Evolutionary conservation across 2,888 invertebrate species (phyloP), one percentile per base, ranked within the genome.

Genomic region (Spicauda simplicius): DNA sequence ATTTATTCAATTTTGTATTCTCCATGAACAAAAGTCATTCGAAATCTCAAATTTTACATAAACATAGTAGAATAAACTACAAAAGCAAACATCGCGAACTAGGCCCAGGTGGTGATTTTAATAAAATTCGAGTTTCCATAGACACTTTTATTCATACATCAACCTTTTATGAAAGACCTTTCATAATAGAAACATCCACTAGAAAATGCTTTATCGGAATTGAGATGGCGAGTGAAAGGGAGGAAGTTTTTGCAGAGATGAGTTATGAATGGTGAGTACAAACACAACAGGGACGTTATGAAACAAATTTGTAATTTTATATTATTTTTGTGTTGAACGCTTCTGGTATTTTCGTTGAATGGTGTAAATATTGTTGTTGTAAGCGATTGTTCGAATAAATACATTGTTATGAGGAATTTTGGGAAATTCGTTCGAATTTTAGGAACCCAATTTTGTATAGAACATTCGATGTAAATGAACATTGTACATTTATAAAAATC

Each of bases 121-220:
- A 52, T 52, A 52, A 52, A 52, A 52, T 52, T 52, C 19, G 52
- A 52, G 52, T 52, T 52, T 19, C 19, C 19, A 59, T 59, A 59
- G 48, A 48, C n/a, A 59, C 59, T 45, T 41, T 41, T 45, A 59
- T 59, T 50, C 45, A 45, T 45, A 45, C 45, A n/a, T n/a, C 45
- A 12, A 45, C 45, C 45, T 45, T 45, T 45, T n/a, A 45, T n/a
- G n/a, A n/a, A 45, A 45, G n/a, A n/a, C 4, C 37, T 12, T 37
- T 33, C 41, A 14, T 41, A 14, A 41, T 41, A 14, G 41, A 41
- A 14, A 41, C 41, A 41, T 41, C 41, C 58, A 58, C 25, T 58
- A 45, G 58, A 58, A 58, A 58, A 58, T 58, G 19, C 48, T 58
- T 19, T 58, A 41, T 57, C 45, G 45, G 58, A n/a, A 45, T 19